phyloP scores from a whole-genome alignment of 2,797 vertebrate genomes.

The Pachyuromys duprasi region DNA sequence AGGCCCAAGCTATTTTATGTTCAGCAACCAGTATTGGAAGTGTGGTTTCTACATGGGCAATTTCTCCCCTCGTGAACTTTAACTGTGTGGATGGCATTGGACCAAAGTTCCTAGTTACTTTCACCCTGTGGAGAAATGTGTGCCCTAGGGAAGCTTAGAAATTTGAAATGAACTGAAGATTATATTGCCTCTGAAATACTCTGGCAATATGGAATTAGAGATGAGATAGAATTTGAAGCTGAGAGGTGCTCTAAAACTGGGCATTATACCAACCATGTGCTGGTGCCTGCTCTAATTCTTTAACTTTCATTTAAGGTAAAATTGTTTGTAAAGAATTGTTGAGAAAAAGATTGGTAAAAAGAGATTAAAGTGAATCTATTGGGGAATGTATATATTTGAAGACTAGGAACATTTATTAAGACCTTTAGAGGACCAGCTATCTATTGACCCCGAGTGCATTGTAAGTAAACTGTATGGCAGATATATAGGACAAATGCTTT shows the following conservation, averaged over 20 bases:
- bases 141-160: constrained; percentile 66
- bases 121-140: constrained; percentile 56
- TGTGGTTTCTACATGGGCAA: constrained; percentile 55
- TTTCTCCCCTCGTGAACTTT: constrained; percentile 75
- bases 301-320: constrained; percentile 16
- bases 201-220: constrained; percentile 67
- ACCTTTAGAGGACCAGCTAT: neutral
- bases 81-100: constrained; percentile 62
- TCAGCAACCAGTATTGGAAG: constrained; percentile 62
- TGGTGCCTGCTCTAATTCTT: constrained; percentile 56
- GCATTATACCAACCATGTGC: constrained; percentile 26
- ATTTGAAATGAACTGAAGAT: constrained; percentile 77
- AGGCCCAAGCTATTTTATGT: constrained; percentile 76
- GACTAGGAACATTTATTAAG: neutral
- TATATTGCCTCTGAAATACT: constrained; percentile 77
- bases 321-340: constrained; percentile 45
- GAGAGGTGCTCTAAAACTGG: constrained; percentile 10
- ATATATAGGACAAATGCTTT: neutral
- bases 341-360: neutral
- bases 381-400: neutral
- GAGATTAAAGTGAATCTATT: neutral
- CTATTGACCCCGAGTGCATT: neutral
- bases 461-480: neutral
- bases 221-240: constrained; percentile 64
- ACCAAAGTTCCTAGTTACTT: constrained; percentile 65